Percentiles rank a stretch among this genome's conserved stretches.
Conservation (phyloP, 2,888 invertebrate genomes). For the Zele albiditarsus region DNA sequence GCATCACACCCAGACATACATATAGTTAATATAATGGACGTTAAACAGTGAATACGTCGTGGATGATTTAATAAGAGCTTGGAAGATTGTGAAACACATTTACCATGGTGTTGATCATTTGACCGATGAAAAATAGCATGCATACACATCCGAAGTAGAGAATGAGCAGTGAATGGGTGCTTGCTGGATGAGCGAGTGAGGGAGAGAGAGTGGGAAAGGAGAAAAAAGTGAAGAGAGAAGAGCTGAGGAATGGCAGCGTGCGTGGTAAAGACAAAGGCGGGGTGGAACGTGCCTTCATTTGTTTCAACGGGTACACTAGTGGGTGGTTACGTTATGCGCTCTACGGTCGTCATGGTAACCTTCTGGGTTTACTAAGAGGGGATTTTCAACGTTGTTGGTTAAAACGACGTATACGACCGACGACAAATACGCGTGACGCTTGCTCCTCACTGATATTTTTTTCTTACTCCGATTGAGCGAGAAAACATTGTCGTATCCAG, state of each 20-base stretch:
- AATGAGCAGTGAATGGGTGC: not conserved
- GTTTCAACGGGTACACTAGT: constrained; percentile 70
- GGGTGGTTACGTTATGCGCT: constrained; percentile 72
- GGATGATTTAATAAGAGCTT: not conserved
- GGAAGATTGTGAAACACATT: not conserved
- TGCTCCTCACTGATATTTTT: constrained; percentile 9
- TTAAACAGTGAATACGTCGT: too few species aligned
- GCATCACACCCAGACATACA: too few species aligned
- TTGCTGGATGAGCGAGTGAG: constrained; percentile 21
- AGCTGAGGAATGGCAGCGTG: constrained; percentile 43
- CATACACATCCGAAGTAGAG: not conserved
- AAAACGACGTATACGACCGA: constrained; percentile 59
- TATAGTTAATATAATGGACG: too few species aligned
- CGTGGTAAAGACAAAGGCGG: constrained; percentile 43
- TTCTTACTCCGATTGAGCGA: not conserved
- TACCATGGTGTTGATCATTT: constrained; percentile 41
- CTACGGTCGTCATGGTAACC: constrained; percentile 71
- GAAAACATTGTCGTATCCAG: not conserved
- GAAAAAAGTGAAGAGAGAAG: constrained; percentile 42
- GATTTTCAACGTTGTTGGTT: constrained; percentile 70
- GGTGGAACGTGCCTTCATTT: constrained; percentile 71
- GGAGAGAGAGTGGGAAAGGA: constrained; percentile 50
- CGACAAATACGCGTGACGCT: constrained; percentile 54
- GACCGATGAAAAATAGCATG: constrained; percentile 29
- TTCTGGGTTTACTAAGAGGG: constrained; percentile 70